phyloP scores from a whole-genome alignment of 1,140 invertebrate genomes.

The Drosophila elegans region DNA sequence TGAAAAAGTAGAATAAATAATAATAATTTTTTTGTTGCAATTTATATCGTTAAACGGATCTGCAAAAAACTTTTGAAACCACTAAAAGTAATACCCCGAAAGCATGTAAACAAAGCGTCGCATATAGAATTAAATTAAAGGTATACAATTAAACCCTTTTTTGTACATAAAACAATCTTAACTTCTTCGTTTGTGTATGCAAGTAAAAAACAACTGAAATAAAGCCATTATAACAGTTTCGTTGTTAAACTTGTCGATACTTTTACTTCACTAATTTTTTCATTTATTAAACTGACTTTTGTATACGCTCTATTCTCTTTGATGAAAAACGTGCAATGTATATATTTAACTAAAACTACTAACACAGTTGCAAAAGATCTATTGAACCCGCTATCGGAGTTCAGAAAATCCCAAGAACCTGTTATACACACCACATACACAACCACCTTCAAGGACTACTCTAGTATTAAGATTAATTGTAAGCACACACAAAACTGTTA shows the following conservation, averaged over 20 bases:
- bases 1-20: constrained; percentile 46
- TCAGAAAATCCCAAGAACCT: constrained; percentile 24
- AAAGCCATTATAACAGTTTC: constrained; percentile 54
- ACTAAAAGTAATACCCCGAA: constrained; percentile 37
- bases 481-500: constrained; percentile 36
- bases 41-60: constrained; percentile 21
- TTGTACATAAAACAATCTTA: constrained; percentile 58
- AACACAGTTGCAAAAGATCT: constrained; percentile 58
- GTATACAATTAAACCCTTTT: constrained; percentile 15
- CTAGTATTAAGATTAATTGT: constrained; percentile 39
- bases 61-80: constrained; percentile 45
- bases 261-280: constrained; percentile 44
- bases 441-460: constrained; percentile 25
- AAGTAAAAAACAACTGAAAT: constrained; percentile 18
- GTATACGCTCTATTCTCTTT: constrained; percentile 42
- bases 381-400: constrained; percentile 23
- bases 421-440: constrained; percentile 50
- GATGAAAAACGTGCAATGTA: constrained; percentile 42
- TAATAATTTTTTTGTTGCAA: constrained; percentile 60
- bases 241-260: constrained; percentile 49
- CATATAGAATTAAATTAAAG: constrained; percentile 36
- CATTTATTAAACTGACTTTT: constrained; percentile 46
- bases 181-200: constrained; percentile 27
- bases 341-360: constrained; percentile 69
- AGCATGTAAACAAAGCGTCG: constrained; percentile 67